Evolutionary conservation across 2,113 vertebrate genomes (phyloP).

Genomic region (Bubo blakistoni): DNA sequence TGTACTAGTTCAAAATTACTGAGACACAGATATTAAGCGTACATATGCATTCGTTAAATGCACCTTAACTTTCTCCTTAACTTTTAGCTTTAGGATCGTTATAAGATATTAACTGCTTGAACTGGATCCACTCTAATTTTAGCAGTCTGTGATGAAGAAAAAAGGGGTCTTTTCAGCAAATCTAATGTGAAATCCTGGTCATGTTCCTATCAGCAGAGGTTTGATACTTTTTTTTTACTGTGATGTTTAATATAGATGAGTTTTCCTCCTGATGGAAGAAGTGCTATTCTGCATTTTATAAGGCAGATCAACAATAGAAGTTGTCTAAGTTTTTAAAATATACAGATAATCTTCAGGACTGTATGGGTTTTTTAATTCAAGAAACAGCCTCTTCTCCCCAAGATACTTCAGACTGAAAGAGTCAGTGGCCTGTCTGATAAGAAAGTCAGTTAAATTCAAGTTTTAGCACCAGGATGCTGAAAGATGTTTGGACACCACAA

Average conservation of each 20-base stretch:
- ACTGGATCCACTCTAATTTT: background rate
- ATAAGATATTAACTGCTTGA: background rate
- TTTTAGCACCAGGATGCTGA: background rate
- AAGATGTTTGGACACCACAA: background rate
- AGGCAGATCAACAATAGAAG: background rate
- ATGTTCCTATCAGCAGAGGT: background rate
- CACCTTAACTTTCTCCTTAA: background rate
- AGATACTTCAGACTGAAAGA: background rate
- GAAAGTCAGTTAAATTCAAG: background rate
- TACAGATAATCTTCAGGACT: background rate
- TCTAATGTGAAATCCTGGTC: background rate
- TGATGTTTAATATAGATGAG: background rate
- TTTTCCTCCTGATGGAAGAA: background rate
- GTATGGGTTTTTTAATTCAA: background rate
- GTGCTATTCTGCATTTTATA: background rate
- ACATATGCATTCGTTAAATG: rapidly evolving
- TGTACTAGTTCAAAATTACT: background rate
- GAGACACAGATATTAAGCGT: background rate
- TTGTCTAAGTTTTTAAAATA: background rate
- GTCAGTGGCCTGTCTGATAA: background rate
- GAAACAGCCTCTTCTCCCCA: background rate
- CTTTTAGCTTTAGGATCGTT: background rate
- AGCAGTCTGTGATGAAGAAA: background rate
- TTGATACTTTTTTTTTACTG: background rate
- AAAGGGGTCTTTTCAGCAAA: background rate